Evolutionary conservation across 37 sponge, comb jelly and placozoan species (phyloP).

Genomic region (Geodia barretti): DNA sequence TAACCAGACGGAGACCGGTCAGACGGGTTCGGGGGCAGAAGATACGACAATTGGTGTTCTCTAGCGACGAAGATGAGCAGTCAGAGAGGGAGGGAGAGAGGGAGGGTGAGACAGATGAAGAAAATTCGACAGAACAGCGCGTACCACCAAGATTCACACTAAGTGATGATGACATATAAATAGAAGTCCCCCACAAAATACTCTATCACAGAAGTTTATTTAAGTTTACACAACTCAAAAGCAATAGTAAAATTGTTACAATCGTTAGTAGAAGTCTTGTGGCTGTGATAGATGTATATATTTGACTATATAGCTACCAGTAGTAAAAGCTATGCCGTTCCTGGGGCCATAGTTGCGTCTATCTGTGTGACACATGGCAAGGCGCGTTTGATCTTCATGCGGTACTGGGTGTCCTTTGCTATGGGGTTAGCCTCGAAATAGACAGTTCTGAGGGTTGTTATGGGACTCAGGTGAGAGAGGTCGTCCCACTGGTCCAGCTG

Average conservation of each 20-base stretch:
- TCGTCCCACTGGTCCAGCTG: slow-evolving; percentile 65
- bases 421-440: slow-evolving; percentile 89
- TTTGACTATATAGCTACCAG: no score
- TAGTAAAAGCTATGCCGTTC: no score
- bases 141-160: not conserved
- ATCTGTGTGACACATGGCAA: slow-evolving; percentile 84
- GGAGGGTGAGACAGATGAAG: not conserved
- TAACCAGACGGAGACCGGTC: not conserved
- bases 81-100: not conserved
- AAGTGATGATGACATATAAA: slow-evolving; percentile 2
- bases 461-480: slow-evolving; percentile 44
- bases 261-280: no score
- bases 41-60: not conserved
- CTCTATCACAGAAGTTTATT: no score
- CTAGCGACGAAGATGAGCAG: not conserved
- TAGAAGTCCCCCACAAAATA: no score
- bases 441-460: slow-evolving; percentile 59
- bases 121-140: not conserved
- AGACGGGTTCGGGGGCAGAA: not conserved
- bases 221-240: no score
- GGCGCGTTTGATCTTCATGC: slow-evolving; percentile 72
- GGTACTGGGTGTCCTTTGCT: slow-evolving; percentile 71
- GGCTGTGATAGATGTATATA: no score
- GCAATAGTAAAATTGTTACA: no score
- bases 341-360: slow-evolving; percentile 74